These are phyloP conservation scores for Nephrotoma guestfalica DNA, from an alignment of 2,888 invertebrate species.

Conservation along the genomic window DNA sequence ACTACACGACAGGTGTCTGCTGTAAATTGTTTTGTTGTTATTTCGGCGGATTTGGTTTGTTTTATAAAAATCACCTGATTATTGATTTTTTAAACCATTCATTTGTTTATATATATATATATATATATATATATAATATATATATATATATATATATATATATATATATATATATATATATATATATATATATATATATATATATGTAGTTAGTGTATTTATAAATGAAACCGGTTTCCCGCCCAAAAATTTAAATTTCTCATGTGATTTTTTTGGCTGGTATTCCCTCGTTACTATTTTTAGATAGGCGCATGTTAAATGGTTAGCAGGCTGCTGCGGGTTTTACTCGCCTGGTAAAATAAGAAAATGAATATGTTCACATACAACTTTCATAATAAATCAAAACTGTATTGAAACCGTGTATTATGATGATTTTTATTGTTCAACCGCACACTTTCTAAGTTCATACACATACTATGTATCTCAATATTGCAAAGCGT, in stretches of 20 bases:
- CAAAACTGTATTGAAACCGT: not conserved
- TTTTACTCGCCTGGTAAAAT: not conserved
- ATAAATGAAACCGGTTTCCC: not conserved
- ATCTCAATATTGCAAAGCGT: not conserved
- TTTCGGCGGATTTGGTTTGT: not conserved
- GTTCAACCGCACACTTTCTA: not conserved
- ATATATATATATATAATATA: no score
- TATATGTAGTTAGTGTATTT: not conserved
- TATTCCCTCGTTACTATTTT: not conserved
- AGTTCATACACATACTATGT: not conserved
- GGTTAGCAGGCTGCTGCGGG: not conserved
- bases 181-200: no score
- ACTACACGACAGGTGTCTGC: slow-evolving; percentile 19
- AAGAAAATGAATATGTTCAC: slow-evolving; percentile 4
- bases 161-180: no score
- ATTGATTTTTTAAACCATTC: not conserved
- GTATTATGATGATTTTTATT: not conserved
- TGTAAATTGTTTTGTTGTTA: not conserved
- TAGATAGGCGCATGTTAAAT: not conserved
- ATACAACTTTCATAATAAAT: not conserved
- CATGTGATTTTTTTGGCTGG: not conserved
- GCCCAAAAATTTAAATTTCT: not conserved
- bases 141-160: no score
- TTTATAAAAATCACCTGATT: not conserved
- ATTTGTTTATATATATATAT: no score